phyloP scores from a whole-genome alignment of 2,113 vertebrate species.

The Sialia sialis region DNA sequence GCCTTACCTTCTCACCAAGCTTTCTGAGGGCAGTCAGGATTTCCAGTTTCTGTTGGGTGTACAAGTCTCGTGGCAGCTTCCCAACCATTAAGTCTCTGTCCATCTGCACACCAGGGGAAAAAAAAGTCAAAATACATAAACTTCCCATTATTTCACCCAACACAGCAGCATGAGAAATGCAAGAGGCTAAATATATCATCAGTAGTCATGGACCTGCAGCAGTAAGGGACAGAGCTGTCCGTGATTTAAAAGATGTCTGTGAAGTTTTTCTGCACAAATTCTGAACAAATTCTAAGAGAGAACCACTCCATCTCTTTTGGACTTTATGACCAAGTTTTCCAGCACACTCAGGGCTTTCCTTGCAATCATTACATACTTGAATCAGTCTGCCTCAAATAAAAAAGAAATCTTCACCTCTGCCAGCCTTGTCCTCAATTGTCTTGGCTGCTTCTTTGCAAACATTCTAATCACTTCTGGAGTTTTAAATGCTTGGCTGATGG shows the following conservation, averaged over 20 bases:
- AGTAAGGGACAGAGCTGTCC: background rate
- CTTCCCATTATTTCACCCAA: background rate
- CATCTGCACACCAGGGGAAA: constrained; percentile 75
- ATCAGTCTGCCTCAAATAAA: background rate
- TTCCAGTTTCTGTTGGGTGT: constrained; percentile 94
- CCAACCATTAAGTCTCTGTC: constrained; percentile 95
- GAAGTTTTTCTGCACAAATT: background rate
- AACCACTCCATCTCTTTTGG: background rate
- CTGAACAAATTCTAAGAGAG: background rate
- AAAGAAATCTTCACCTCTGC: constrained; percentile 82
- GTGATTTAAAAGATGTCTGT: background rate
- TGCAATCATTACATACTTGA: background rate
- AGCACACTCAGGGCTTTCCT: background rate
- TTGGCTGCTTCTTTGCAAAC: constrained; percentile 98
- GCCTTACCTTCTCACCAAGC: constrained; percentile 92
- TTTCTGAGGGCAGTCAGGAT: constrained; percentile 93
- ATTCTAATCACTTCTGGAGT: constrained; percentile 97
- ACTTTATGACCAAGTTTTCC: background rate
- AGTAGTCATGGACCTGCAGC: background rate
- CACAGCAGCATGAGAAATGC: background rate
- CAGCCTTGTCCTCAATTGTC: constrained; percentile 89
- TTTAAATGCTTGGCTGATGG: constrained; percentile 98
- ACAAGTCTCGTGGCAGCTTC: constrained; percentile 81
- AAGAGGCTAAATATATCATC: background rate
- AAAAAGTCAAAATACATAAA: background rate